Evolutionary conservation across 2,888 invertebrate species (phyloP), one percentile per base, ranked within the genome.

Genomic region (Hartigia nigra): DNA sequence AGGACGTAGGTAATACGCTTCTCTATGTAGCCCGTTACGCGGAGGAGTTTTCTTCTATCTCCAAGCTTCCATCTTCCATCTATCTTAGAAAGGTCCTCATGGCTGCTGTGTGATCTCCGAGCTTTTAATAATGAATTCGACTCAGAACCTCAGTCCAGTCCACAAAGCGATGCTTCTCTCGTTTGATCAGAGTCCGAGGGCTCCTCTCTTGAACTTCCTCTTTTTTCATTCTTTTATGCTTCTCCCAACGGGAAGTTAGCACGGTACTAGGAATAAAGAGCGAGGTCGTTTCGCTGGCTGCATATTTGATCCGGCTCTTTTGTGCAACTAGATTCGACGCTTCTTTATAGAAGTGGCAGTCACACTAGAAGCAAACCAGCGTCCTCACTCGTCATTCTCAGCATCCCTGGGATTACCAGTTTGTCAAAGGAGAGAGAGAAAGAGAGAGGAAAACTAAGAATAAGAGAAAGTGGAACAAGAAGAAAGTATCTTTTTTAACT

Each of bases 1-100:
- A 72, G 72, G 72, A 72, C 31, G 31, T 72, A 32, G 32, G 75
- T 36, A 75, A 75, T 37, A 75, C 75, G 34, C n/a, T 75, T 36
- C 36, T 75, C n/a, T 36, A 12, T 36, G 34, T 31, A 31, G 12
- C 12, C n/a, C 75, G 75, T 75, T 75, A 75, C 75, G n/a, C 55
- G 55, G 14, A 14, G 55, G 23, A 55, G 55, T 23, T 55, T 55
- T 55, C 55, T 55, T 55, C 55, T 55, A 55, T 55, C 55, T 55
- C 55, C 55, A 12, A 39, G 14, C 39, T 39, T 14, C 55, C 55
- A 55, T 55, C 55, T 55, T 55, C 55, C 55, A 55, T 55, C 55
- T 23, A 9, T 55, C 55, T 55, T 55, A 23, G 55, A 23, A 23
- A 55, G 55, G 55, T 9, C 55, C 55, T 23, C 55, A 23, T 23